Conservation (phyloP, 2,888 invertebrate species). For the Rosalia funebris region DNA sequence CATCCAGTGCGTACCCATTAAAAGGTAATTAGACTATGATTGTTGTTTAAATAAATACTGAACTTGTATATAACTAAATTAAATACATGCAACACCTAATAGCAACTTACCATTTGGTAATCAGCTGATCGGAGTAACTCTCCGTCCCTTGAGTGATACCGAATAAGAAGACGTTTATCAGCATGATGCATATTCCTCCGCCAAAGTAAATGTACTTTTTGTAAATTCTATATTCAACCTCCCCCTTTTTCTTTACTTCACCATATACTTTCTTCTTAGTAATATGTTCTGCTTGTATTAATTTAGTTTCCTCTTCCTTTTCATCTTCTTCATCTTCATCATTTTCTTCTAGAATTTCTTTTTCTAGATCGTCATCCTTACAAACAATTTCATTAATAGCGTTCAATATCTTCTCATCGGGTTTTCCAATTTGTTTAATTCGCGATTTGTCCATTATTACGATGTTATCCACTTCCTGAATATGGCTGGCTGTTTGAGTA, state of each 20-base stretch:
- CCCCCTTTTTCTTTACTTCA: conserved; percentile 51
- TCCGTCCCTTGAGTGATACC: conserved; percentile 45
- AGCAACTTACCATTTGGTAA: conserved; percentile 50
- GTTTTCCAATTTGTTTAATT: conserved; percentile 70
- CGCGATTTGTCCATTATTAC: conserved; percentile 60
- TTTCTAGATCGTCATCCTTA: conserved; percentile 32
- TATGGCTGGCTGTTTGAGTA: conserved; percentile 75
- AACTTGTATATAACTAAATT: too few relatives aligned
- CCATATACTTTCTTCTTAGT: conserved; percentile 48
- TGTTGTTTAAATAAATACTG: too few relatives aligned
- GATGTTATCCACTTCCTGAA: conserved; percentile 63
- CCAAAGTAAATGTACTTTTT: conserved; percentile 51
- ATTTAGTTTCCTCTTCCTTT: conserved; percentile 23
- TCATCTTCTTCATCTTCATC: conserved; percentile 48
- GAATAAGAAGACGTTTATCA: conserved; percentile 39
- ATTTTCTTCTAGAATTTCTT: conserved; percentile 60
- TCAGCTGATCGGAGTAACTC: conserved; percentile 48
- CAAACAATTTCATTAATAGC: conserved; percentile 73
- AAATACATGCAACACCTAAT: too few relatives aligned
- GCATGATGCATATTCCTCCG: conserved; percentile 44
- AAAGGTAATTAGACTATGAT: too few relatives aligned
- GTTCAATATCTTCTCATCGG: conserved; percentile 74
- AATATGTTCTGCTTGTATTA: conserved; percentile 43
- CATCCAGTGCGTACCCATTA: too few relatives aligned
- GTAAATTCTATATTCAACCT: conserved; percentile 49